Conservation (phyloP, 2,113 vertebrate genomes). For the Carlito syrichta region DNA sequence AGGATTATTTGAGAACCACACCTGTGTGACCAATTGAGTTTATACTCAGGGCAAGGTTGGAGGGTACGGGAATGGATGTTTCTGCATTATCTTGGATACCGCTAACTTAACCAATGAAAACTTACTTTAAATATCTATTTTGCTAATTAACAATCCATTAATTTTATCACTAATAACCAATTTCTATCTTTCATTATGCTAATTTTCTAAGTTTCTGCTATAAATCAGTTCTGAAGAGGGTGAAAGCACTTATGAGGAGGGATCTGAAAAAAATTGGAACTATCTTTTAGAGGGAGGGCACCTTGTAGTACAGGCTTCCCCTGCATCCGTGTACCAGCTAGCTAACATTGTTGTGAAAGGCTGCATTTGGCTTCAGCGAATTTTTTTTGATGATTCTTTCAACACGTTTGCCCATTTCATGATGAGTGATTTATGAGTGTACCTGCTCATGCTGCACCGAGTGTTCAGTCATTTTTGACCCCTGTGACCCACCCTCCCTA, state of each 20-base stretch:
- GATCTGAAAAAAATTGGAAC: no score
- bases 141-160: neutral
- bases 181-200: neutral
- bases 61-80: neutral
- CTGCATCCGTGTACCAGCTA: no score
- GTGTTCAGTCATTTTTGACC: no score
- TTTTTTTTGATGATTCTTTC: no score
- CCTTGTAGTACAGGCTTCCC: no score
- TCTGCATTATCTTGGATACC: neutral
- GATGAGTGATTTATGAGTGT: no score
- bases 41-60: neutral
- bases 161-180: neutral
- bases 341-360: no score
- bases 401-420: no score
- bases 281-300: no score
- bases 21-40: neutral
- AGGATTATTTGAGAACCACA: neutral
- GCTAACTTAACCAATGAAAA: neutral
- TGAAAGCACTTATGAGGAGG: neutral
- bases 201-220: neutral
- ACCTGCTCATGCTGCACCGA: no score
- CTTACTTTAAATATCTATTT: neutral
- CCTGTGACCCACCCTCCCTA: no score
- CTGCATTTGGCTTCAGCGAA: no score
- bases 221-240: neutral